Evolutionary conservation across 1,140 invertebrate species (phyloP).

Genomic region (Atta texana): DNA sequence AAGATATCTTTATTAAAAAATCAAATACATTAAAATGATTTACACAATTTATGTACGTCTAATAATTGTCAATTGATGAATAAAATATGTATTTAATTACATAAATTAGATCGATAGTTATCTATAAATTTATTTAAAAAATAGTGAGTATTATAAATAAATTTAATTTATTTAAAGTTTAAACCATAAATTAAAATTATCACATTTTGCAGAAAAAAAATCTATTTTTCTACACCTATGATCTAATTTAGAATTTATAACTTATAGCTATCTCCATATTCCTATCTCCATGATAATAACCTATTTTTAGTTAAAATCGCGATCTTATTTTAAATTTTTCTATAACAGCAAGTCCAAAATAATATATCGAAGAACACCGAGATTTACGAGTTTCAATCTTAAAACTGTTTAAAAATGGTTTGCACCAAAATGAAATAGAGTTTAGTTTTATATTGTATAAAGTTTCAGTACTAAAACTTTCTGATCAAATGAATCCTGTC

Average conservation of each 20-base stretch:
- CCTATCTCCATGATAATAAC: background rate
- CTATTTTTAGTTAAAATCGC: background rate
- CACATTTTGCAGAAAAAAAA: background rate
- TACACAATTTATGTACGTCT: background rate
- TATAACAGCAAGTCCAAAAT: background rate
- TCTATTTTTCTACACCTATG: background rate
- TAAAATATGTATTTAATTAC: background rate
- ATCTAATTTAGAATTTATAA: conserved; percentile 15
- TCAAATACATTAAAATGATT: background rate
- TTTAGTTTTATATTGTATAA: background rate
- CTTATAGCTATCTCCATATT: background rate
- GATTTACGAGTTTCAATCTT: background rate
- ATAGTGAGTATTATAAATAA: no score
- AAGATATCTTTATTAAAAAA: background rate
- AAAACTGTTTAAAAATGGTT: background rate
- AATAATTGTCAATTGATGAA: background rate
- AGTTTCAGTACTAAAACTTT: background rate
- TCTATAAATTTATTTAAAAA: background rate
- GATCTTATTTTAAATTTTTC: background rate
- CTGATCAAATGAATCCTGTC: conserved; percentile 9
- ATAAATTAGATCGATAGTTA: background rate
- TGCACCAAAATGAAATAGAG: background rate
- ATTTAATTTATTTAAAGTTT: background rate
- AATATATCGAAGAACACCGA: background rate
- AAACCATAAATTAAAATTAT: background rate